A percentile compares a stretch with the other conserved stretches of the same genome.
Evolutionary conservation across 2,797 vertebrate genomes (phyloP).

Genomic region (Eidolon dupreanum): DNA sequence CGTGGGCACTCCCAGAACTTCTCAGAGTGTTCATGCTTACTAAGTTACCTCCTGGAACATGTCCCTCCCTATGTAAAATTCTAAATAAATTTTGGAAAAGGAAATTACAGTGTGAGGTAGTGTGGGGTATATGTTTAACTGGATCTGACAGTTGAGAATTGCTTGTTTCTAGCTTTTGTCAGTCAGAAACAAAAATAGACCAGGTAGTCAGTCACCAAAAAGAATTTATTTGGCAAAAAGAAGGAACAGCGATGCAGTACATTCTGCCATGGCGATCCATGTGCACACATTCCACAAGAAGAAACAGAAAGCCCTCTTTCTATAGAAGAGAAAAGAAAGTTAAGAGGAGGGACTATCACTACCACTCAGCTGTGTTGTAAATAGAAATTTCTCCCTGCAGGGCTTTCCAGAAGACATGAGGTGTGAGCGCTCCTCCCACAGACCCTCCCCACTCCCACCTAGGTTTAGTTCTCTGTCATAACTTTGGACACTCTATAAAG

Average conservation of each 20-base stretch:
- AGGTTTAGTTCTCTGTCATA: not conserved
- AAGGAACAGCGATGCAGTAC: not conserved
- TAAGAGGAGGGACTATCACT: not conserved
- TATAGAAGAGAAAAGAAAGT: not conserved
- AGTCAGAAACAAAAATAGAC: not conserved
- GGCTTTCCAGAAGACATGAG: not conserved
- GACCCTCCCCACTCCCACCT: not conserved
- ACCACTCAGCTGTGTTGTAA: not conserved
- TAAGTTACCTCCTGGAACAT: not conserved
- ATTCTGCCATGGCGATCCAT: not conserved
- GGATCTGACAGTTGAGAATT: not conserved
- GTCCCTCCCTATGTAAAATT: not conserved
- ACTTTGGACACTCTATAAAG: not conserved
- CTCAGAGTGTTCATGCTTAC: not conserved
- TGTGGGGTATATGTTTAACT: not conserved
- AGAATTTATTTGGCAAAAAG: not conserved
- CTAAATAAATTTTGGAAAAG: not conserved
- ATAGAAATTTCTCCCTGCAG: not conserved
- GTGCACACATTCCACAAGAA: not conserved
- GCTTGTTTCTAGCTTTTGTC: not conserved
- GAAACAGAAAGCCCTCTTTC: not conserved
- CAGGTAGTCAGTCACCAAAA: not conserved
- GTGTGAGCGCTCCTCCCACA: not conserved
- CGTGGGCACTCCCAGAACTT: not conserved
- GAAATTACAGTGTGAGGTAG: not conserved